A percentile compares a stretch with the other conserved stretches of the same genome.
Conservation (phyloP, 2,113 vertebrate species). For the Pseudorhombus dupliciocellatus region DNA sequence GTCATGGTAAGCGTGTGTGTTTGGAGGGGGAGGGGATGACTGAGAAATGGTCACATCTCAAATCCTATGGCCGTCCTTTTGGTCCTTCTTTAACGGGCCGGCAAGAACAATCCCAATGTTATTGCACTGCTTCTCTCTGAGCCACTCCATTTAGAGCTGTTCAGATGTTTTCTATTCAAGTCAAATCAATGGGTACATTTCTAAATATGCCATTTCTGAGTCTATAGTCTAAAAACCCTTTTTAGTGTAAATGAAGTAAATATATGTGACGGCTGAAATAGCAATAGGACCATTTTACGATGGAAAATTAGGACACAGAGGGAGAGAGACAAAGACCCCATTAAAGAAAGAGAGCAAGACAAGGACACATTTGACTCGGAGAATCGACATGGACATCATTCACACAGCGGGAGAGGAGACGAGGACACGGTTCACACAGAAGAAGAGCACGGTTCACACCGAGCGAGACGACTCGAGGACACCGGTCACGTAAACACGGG, state of each 20-base stretch:
- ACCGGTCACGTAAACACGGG: background rate
- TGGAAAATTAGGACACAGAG: background rate
- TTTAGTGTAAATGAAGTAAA: too few relatives aligned
- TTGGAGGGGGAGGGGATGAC: constrained; percentile 58
- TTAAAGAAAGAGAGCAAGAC: background rate
- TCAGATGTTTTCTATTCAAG: background rate
- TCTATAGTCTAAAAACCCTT: background rate
- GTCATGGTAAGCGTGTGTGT: constrained; percentile 67
- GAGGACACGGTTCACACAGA: background rate
- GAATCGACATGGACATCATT: background rate
- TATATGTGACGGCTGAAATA: background rate
- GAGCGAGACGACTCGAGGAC: background rate
- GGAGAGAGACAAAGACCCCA: background rate
- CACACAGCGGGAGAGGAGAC: background rate
- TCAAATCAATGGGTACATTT: background rate
- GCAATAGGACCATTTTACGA: background rate
- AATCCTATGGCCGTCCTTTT: constrained; percentile 39
- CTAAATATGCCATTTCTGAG: background rate
- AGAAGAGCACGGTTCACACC: background rate
- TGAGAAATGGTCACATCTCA: constrained; percentile 63
- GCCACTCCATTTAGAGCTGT: too few relatives aligned
- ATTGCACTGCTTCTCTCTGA: background rate
- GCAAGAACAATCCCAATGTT: background rate
- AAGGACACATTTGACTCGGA: background rate
- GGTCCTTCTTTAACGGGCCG: constrained; percentile 4